These are phyloP conservation scores for Takifugu rubripes DNA, from an alignment of 2,797 vertebrate species.

Conservation along the genomic window DNA sequence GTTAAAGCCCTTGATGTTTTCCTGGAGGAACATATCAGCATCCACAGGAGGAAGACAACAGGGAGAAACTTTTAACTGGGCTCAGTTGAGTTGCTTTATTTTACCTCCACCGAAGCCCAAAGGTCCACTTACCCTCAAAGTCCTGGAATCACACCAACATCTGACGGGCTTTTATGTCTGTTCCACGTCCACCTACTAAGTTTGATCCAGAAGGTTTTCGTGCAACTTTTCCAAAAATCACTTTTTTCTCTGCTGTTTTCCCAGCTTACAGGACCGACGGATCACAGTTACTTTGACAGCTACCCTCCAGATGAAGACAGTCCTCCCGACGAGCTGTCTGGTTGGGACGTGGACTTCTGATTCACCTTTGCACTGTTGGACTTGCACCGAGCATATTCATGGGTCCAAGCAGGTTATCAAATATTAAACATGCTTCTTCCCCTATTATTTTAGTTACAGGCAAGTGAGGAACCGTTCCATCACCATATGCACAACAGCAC, in stretches of 20 bases:
- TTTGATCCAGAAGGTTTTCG: background rate
- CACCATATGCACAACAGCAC: no score
- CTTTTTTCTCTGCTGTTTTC: background rate
- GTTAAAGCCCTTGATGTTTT: background rate
- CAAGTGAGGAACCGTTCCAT: no score
- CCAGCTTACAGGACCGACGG: constrained; percentile 85
- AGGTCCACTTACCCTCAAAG: no score
- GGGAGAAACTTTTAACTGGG: no score
- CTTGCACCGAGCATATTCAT: background rate
- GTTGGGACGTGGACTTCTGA: constrained; percentile 95
- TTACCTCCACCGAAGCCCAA: no score
- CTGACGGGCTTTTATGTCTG: background rate
- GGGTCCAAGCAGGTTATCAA: background rate
- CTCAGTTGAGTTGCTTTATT: no score
- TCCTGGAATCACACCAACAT: background rate
- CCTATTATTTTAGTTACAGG: no score
- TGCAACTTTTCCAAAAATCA: background rate
- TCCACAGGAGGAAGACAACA: background rate
- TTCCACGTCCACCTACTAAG: background rate
- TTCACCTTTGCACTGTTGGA: background rate
- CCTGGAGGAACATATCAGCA: background rate
- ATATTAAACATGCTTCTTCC: no score
- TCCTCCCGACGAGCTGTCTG: constrained; percentile 90
- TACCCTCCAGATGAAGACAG: constrained; percentile 87
- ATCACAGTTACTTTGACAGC: constrained; percentile 90